Percentiles rank a stretch among this genome's conserved stretches.
phyloP scores from a whole-genome alignment of 2,113 vertebrate genomes.

The Heloderma charlesbogerti region DNA sequence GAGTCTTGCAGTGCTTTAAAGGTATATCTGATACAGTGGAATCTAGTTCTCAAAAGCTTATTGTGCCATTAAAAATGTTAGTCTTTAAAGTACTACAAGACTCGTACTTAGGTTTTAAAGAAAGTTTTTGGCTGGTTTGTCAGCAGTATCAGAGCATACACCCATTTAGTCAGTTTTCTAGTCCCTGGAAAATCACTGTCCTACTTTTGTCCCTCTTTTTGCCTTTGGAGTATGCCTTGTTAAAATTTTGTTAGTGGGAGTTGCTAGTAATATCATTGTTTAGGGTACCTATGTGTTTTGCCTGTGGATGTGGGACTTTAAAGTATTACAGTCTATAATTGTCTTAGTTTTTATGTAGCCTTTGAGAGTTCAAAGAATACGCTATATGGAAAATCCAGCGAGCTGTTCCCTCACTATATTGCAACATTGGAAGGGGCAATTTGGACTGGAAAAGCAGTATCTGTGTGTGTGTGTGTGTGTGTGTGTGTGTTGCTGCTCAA shows the following conservation, averaged over 20 bases:
- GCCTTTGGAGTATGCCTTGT: too few relatives aligned
- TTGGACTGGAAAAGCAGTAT: background rate
- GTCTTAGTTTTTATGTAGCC: background rate
- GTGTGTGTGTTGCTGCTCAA: background rate
- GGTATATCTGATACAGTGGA: background rate
- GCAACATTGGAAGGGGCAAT: background rate
- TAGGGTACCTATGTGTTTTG: background rate
- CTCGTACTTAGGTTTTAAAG: background rate
- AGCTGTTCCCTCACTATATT: too few relatives aligned
- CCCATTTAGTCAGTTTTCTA: background rate
- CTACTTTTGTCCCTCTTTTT: background rate
- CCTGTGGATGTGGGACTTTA: background rate
- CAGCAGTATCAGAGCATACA: background rate
- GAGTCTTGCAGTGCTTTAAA: background rate
- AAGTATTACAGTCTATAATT: background rate
- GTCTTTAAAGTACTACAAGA: background rate
- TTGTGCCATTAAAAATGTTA: background rate
- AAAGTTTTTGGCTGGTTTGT: background rate
- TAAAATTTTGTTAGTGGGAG: too few relatives aligned
- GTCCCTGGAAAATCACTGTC: background rate
- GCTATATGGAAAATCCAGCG: background rate
- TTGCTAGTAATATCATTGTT: too few relatives aligned
- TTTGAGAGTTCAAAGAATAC: background rate
- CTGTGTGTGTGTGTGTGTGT: background rate
- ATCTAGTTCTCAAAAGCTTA: background rate